A percentile compares a stretch with the other conserved stretches of the same genome.
phyloP scores from a whole-genome alignment of 1,140 invertebrate species.

The Protaetia brevitarsis region DNA sequence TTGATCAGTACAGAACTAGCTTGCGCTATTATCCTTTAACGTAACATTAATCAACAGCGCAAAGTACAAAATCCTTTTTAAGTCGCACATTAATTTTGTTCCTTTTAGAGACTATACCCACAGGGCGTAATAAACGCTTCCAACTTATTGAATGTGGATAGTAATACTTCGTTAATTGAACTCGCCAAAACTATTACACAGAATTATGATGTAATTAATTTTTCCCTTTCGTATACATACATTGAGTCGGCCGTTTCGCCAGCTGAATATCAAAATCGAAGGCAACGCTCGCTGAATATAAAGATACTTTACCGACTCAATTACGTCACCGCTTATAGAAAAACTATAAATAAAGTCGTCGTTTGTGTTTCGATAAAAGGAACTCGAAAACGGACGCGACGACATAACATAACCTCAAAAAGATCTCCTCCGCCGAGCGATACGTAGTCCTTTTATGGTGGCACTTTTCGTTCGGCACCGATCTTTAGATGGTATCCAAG shows the following conservation, averaged over 20 bases:
- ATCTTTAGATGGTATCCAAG: slow-evolving; percentile 20
- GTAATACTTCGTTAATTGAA: not conserved
- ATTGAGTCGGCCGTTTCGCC: not conserved
- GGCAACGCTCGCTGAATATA: not conserved
- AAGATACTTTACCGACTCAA: slow-evolving; percentile 8
- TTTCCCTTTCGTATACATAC: not conserved
- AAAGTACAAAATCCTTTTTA: not conserved
- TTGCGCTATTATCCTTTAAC: too few species aligned
- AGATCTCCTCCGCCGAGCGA: not conserved
- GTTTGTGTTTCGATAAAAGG: slow-evolving; percentile 1
- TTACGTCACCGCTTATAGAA: slow-evolving; percentile 9
- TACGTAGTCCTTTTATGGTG: slow-evolving; percentile 8
- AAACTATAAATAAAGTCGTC: slow-evolving; percentile 16
- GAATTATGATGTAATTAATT: slow-evolving; percentile 9
- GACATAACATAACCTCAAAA: slow-evolving; percentile 23
- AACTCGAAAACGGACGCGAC: not conserved
- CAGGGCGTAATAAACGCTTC: not conserved
- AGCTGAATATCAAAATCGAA: not conserved
- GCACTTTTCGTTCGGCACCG: slow-evolving; percentile 10
- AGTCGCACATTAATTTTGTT: not conserved
- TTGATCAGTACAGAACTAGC: too few species aligned
- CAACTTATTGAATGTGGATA: too few species aligned
- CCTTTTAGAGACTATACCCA: not conserved
- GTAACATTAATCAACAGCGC: not conserved
- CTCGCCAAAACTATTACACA: too few species aligned